Evolutionary conservation across 2,888 invertebrate species (phyloP).

Genomic region (Harpalus rufipes): DNA sequence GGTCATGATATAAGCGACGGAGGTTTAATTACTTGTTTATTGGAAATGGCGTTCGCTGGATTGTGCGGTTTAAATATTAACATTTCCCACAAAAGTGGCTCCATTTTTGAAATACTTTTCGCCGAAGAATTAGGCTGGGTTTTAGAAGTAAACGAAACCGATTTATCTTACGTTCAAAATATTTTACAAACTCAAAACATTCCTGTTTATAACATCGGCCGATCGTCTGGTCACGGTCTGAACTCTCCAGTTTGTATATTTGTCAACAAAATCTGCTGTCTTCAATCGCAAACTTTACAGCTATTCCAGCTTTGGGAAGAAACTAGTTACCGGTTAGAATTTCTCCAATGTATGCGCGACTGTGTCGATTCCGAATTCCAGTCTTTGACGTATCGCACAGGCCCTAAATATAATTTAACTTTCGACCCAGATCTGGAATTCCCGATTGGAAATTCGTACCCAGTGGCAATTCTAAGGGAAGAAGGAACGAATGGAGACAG

Average conservation of each 20-base stretch:
- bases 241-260: conserved; percentile 81
- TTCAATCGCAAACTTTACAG: conserved; percentile 83
- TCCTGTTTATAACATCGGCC: conserved; percentile 84
- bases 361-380: conserved; percentile 90
- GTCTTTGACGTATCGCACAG: conserved; percentile 83
- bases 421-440: conserved; percentile 83
- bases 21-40: conserved; percentile 91
- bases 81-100: conserved; percentile 79
- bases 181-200: conserved; percentile 82
- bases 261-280: conserved; percentile 80
- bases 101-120: conserved; percentile 85
- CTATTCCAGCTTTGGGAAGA: conserved; percentile 96
- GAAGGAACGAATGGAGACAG: conserved; percentile 98
- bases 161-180: conserved; percentile 81
- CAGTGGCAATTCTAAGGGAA: conserved; percentile 95
- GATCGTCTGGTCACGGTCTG: conserved; percentile 83
- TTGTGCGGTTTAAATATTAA: conserved; percentile 87
- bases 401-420: conserved; percentile 86
- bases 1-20: conserved; percentile 99
- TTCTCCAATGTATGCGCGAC: conserved; percentile 88
- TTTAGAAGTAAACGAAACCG: conserved; percentile 83
- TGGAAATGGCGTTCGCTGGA: conserved; percentile 99
- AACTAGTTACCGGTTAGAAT: conserved; percentile 94
- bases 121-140: conserved; percentile 93
- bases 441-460: conserved; percentile 77